These are phyloP conservation scores for Nestor notabilis DNA, from an alignment of 2,113 vertebrate species.

Conservation along the genomic window DNA sequence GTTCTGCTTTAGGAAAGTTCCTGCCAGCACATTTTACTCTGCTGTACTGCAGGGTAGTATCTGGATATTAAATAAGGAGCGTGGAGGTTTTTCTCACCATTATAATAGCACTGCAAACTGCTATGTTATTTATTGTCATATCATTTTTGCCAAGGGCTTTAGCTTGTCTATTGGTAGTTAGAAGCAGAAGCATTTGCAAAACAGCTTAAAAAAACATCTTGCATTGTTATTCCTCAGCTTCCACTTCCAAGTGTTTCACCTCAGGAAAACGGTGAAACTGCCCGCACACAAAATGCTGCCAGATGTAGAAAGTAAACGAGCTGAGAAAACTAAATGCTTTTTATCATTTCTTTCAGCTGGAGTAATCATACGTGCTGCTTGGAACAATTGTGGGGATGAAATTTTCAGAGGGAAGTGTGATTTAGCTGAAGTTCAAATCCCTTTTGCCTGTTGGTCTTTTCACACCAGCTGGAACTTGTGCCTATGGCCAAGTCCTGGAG, in stretches of 20 bases:
- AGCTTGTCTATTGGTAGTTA: conserved; percentile 10
- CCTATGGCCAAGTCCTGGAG: background rate
- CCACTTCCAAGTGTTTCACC: conserved; percentile 1
- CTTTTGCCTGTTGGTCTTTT: background rate
- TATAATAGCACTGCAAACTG: conserved; percentile 15
- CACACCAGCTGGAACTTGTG: background rate
- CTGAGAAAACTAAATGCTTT: conserved; percentile 42
- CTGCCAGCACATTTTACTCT: background rate
- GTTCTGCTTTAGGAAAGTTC: background rate
- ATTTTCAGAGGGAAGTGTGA: conserved; percentile 1
- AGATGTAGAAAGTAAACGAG: conserved; percentile 52
- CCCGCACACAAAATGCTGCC: conserved; percentile 2
- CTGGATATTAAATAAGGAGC: conserved; percentile 35
- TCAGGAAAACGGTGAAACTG: background rate
- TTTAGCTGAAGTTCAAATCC: conserved; percentile 1
- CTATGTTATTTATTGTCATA: conserved; percentile 42
- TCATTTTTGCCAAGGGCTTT: conserved; percentile 32
- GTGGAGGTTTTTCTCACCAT: background rate
- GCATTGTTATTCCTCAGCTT: background rate
- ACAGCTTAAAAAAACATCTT: background rate
- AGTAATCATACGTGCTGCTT: background rate
- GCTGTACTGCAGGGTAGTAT: background rate
- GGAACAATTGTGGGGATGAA: conserved; percentile 11
- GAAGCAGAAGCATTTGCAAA: conserved; percentile 29
- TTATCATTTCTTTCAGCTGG: conserved; percentile 45